phyloP scores from a whole-genome alignment of 2,113 vertebrate species.

The Promerops cafer region DNA sequence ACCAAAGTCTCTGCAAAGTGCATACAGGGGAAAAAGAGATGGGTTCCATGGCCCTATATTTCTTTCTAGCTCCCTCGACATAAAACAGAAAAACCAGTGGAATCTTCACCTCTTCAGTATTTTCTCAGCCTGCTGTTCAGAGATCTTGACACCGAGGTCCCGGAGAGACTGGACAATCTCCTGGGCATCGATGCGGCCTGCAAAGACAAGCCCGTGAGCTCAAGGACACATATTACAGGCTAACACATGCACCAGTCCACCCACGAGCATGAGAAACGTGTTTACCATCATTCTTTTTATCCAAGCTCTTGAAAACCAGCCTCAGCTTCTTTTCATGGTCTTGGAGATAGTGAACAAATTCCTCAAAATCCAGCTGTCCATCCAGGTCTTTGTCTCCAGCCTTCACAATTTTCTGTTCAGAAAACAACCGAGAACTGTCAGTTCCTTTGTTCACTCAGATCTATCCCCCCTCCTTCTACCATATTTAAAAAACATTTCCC shows the following conservation, averaged over 20 bases:
- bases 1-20: neutral
- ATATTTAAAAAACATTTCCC: neutral
- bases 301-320: constrained; percentile 93
- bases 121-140: constrained; percentile 93
- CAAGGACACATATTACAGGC: rapidly evolving
- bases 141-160: constrained; percentile 92
- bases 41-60: neutral
- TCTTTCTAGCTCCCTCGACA: neutral
- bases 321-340: constrained; percentile 95
- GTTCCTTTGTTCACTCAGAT: neutral
- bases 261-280: neutral
- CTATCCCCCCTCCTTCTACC: neutral
- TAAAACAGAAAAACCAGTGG: neutral
- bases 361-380: constrained; percentile 93
- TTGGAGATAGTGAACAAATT: constrained; percentile 94
- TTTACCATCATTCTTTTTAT: constrained; percentile 95
- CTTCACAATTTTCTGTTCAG: constrained; percentile 90
- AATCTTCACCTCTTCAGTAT: constrained; percentile 87
- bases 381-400: constrained; percentile 93
- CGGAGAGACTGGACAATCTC: constrained; percentile 94
- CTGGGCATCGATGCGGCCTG: constrained; percentile 90
- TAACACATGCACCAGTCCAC: rapidly evolving
- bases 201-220: neutral
- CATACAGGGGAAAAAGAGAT: neutral
- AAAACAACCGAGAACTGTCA: neutral